These are phyloP conservation scores for Hippocampus kuda DNA, from an alignment of 2,797 vertebrate genomes.

Conservation along the genomic window DNA sequence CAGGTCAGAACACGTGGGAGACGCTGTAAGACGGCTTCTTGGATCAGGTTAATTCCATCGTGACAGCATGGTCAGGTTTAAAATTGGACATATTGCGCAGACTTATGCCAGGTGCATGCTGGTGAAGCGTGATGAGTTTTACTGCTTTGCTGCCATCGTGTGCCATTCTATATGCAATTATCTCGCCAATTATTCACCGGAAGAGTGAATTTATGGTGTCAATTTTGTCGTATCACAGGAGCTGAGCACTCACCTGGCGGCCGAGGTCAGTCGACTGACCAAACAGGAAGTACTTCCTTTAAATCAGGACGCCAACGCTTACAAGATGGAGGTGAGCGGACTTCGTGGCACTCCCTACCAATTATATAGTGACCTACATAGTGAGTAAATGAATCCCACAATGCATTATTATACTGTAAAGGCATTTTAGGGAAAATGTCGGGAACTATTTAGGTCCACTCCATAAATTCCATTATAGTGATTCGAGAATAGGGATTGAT, in stretches of 20 bases:
- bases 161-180: too few relatives aligned
- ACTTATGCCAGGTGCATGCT: too few relatives aligned
- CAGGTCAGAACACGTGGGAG: slow-evolving; percentile 42
- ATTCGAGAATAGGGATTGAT: not conserved
- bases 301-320: slow-evolving; percentile 40
- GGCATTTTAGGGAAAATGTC: not conserved
- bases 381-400: not conserved
- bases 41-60: not conserved
- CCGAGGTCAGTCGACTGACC: slow-evolving; percentile 55
- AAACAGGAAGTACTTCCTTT: slow-evolving; percentile 37
- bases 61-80: too few relatives aligned
- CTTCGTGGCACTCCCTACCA: not conserved
- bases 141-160: too few relatives aligned
- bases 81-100: too few relatives aligned
- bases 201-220: not conserved
- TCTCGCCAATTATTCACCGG: too few relatives aligned
- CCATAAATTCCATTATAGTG: not conserved
- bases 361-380: not conserved
- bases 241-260: slow-evolving; percentile 56
- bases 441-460: not conserved
- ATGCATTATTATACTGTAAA: not conserved
- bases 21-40: not conserved
- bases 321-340: slow-evolving; percentile 58
- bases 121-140: too few relatives aligned
- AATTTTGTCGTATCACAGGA: slow-evolving; percentile 37